Base-by-base conservation (phyloP, 2,113 vertebrate species). In the Phyllopteryx taeniolatus region DNA sequence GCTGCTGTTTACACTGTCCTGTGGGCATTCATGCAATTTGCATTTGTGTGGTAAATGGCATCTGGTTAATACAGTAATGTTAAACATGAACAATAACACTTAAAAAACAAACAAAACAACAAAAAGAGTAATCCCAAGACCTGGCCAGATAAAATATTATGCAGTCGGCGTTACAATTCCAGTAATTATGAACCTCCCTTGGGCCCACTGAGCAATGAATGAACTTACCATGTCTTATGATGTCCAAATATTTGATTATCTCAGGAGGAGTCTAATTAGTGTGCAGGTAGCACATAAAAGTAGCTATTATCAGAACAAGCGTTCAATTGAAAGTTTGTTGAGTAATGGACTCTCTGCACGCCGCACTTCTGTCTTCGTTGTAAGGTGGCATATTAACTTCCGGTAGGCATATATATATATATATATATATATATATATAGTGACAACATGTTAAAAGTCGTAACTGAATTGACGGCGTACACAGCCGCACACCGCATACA, bases 171-270 rank as follows among this genome's bases (percentile, higher is more conserved):
- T 84, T 78, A 85, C 80, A 79, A 83, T 89, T 88, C 81, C 74
- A 78, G 77, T 88, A 88, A 88, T 88, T 89, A 86, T 87, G 70
- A 85, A 51, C 67, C 78, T 86, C 82, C 80, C 83, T 67, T 47
- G 82, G 79, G 81, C 74, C 74, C 71, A 43, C 43, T 79, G 83
- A 82, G 80, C 72, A 84, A 80, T 76, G 83, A 82, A 79, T 84
- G 81, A 85, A 87, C 78, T 78, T 78, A 79, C 59, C 70, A 80
- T 64, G 65, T 78, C 85, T 84, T 69, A 33, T 3, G 9, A 10
- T 12, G 54, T 12, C n/a, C 54, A 79, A 81, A 87, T 85, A 78
- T 86, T 86, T 79, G 43, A 89, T 91, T 86, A 88, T 82, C 86
- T 83, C 81, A 79, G 80, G 74, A 71, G 84, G 86, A 77, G 84